Base-by-base conservation (phyloP, 2,113 vertebrate genomes). In the Campylorhamphus procurvoides region DNA sequence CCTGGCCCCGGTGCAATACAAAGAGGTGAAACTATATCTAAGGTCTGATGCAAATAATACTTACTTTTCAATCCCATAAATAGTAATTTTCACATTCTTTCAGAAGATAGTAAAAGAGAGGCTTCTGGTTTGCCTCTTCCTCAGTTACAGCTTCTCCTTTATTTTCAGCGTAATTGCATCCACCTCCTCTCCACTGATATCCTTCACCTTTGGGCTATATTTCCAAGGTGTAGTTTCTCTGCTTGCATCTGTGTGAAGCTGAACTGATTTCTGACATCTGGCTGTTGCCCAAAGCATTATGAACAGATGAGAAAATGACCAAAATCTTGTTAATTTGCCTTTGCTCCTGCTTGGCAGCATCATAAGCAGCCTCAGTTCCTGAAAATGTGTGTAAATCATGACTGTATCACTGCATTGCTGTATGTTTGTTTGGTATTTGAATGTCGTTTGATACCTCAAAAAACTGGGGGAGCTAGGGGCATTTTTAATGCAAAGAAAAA, bases 251-350 rank as follows among this genome's bases (percentile, higher is more conserved):
- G 83, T 52, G 39, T 84, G 84, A 88, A 80, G n/a, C 50, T 63
- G 75, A 85, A 71, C 58, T 83, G 55, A 71, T 85, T 93, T 76
- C 50, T 91, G 72, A 60, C 82, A 93, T 88, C 82, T 95, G 84
- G 17, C 63, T 77, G 6, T 80, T 86, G 55, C 59, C 78, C 67
- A 83, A 58, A 91, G 68, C 14, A 1, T 59, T 90, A 39, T 27
- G 33, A 73, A 80, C 39, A 91, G 64, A 59, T 3, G 3, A 96
- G 35, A 55, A 85, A 68, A 95, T 63, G 9, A 28, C 20, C 12
- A 42, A 80, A 84, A 33, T 92, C 42, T 87, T 89, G 5, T 64
- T 94, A 87, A 69, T 93, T 96, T 94, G 50, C 62, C 50, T 59
- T 79, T 69, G 28, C 58, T 87, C 74, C 50, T 80, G 8, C 53